Evolutionary conservation across 2,797 vertebrate genomes (phyloP), one percentile per base, ranked within the genome.

Genomic region (Clamator glandarius): DNA sequence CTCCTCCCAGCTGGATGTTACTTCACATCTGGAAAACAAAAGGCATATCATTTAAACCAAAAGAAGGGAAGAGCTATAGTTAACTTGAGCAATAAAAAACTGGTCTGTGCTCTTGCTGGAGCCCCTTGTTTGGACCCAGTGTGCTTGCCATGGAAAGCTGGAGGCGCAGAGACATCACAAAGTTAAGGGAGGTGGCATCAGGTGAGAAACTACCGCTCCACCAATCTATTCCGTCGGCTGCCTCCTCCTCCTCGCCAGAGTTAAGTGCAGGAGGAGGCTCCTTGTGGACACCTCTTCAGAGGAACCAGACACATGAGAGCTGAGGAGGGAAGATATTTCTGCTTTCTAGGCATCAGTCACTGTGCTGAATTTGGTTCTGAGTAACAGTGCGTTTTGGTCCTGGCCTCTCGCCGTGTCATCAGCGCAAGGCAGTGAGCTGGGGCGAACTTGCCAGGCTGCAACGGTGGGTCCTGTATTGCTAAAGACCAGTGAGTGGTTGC

Each of bases 11-110:
- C 85, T 95, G 94, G 78, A 91, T 95, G 70, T 59, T 95, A 58
- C 19, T 64, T 84, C 86, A 93, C 91, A 92, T 92, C 93, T 88
- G 86, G 85, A 92, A 96, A 96, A 91, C 82, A 96, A 94, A 77
- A 89, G 86, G 41, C 80, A 2, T 46, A 84, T 66, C 57, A 29
- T 42, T 87, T 66, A 79, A 55, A 80, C 35, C 46, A 79, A 78
- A 86, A 64, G 69, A 93, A 83, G 55, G 63, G 70, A 82, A 66
- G 63, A 72, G 48, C 64, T 76, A 44, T 50, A 70, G 86, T 83
- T 75, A 79, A 81, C 70, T 79, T 87, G 54, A 66, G 29, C 70
- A 70, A 74, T 48, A 87, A 90, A 82, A 46, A 35, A 58, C 41
- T 80, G 29, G 48, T 52, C 36, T 62, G 36, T 69, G 58, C 63